phyloP scores from a whole-genome alignment of 2,888 invertebrate species.

The Cabera pusaria region DNA sequence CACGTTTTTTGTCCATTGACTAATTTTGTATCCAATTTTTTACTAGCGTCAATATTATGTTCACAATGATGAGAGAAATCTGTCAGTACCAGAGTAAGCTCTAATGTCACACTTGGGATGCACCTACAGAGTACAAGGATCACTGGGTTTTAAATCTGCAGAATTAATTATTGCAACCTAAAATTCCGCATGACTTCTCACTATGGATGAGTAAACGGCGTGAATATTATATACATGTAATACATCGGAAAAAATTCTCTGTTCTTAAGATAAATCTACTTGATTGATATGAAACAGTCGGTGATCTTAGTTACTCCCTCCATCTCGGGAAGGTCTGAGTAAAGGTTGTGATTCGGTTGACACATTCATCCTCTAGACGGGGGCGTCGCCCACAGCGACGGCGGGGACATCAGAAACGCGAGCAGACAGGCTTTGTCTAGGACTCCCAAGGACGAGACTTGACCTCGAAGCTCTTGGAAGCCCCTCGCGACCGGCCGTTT shows the following conservation, averaged over 20 bases:
- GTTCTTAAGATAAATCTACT: too few relatives aligned
- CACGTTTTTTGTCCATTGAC: too few relatives aligned
- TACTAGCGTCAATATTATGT: too few relatives aligned
- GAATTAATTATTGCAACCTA: too few relatives aligned
- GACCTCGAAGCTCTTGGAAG: constrained; percentile 82
- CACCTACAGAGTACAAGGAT: constrained; percentile 84
- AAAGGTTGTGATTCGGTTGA: too few relatives aligned
- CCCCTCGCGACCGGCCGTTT: constrained; percentile 86
- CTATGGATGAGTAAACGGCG: too few relatives aligned
- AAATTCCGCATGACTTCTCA: too few relatives aligned
- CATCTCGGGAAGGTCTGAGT: constrained; percentile 93
- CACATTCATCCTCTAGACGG: constrained; percentile 86
- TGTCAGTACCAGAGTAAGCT: constrained; percentile 74
- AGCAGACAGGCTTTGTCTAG: constrained; percentile 66
- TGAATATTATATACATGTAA: too few relatives aligned
- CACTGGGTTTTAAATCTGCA: too few relatives aligned
- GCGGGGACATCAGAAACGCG: constrained; percentile 87
- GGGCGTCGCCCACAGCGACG: constrained; percentile 82
- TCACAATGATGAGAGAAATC: constrained; percentile 63
- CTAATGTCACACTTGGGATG: constrained; percentile 89
- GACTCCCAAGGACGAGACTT: constrained; percentile 75
- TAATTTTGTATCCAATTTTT: too few relatives aligned
- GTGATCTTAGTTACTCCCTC: constrained; percentile 54
- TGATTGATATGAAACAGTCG: too few relatives aligned
- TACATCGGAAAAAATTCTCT: too few relatives aligned